Percentiles rank a stretch among this genome's conserved stretches.
phyloP scores from a whole-genome alignment of 2,113 vertebrate species.

The Oncorhynchus nerka region DNA sequence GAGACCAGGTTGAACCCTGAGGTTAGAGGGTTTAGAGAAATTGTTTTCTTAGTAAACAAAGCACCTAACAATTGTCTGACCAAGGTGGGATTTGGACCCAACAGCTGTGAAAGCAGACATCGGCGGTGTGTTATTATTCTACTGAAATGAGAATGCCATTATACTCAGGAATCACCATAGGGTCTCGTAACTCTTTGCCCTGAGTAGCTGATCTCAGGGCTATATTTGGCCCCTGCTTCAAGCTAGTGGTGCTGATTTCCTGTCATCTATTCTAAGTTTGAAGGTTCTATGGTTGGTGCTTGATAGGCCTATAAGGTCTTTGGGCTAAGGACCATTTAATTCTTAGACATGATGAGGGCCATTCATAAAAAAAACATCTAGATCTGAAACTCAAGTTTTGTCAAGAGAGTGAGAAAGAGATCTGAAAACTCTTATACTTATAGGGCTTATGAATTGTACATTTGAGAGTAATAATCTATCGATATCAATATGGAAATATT shows the following conservation, averaged over 20 bases:
- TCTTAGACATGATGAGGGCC: not conserved
- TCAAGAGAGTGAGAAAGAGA: not conserved
- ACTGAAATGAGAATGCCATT: not conserved
- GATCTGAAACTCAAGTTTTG: not conserved
- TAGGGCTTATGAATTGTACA: not conserved
- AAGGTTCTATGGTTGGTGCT: not conserved
- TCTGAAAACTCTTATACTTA: not conserved
- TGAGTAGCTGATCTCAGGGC: constrained; percentile 60
- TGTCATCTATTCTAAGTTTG: constrained; percentile 15
- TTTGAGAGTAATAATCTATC: too few species aligned
- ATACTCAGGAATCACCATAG: not conserved
- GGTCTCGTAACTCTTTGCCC: constrained; percentile 43
- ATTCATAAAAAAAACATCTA: not conserved
- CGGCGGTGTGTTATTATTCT: not conserved
- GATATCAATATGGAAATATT: too few species aligned
- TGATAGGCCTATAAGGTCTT: not conserved
- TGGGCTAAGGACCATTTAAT: not conserved
- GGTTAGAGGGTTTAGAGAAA: not conserved
- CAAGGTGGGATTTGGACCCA: not conserved
- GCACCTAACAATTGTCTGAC: not conserved
- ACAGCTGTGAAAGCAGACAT: not conserved
- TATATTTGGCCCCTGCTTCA: constrained; percentile 55
- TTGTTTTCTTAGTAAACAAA: not conserved
- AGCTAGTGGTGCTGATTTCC: constrained; percentile 21
- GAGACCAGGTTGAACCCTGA: too few species aligned